These are phyloP conservation scores for Cirrhinus molitorella DNA, from an alignment of 2,797 vertebrate species.

Conservation along the genomic window DNA sequence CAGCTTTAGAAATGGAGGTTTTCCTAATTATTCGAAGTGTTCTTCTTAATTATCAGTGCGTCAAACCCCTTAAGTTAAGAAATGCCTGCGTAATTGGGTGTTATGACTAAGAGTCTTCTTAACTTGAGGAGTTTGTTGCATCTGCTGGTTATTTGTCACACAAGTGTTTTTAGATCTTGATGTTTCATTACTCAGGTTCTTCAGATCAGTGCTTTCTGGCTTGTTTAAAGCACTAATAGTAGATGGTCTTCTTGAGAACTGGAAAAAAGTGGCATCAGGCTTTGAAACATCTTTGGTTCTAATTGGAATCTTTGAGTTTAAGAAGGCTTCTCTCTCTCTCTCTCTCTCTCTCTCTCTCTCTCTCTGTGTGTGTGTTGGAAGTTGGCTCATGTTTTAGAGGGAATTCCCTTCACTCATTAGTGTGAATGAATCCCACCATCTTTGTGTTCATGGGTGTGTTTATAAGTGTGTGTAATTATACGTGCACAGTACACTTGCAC, in stretches of 20 bases:
- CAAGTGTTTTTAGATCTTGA: not conserved
- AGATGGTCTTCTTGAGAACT: not conserved
- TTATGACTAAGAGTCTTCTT: not conserved
- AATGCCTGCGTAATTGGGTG: not conserved
- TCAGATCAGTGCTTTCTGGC: not conserved
- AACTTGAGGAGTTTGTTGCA: not conserved
- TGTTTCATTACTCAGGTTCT: not conserved
- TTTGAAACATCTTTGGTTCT: not conserved
- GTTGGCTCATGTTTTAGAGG: not conserved
- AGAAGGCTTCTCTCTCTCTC: not conserved
- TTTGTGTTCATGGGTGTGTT: conserved; percentile 25
- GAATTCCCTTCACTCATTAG: not conserved
- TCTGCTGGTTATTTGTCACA: not conserved
- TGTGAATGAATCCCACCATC: not conserved
- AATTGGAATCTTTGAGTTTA: not conserved
- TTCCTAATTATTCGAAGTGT: not conserved
- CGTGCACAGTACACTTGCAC: not conserved
- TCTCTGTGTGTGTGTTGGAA: not conserved
- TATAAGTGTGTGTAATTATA: conserved; percentile 31
- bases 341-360: not conserved
- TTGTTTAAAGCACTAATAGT: not conserved
- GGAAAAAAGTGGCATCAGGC: not conserved
- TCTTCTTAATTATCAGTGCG: not conserved
- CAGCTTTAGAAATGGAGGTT: not conserved
- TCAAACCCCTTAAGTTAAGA: not conserved